Percentiles rank a stretch among this genome's conserved stretches.
Conservation (phyloP, 2,113 vertebrate species). For the Eptesicus fuscus region DNA sequence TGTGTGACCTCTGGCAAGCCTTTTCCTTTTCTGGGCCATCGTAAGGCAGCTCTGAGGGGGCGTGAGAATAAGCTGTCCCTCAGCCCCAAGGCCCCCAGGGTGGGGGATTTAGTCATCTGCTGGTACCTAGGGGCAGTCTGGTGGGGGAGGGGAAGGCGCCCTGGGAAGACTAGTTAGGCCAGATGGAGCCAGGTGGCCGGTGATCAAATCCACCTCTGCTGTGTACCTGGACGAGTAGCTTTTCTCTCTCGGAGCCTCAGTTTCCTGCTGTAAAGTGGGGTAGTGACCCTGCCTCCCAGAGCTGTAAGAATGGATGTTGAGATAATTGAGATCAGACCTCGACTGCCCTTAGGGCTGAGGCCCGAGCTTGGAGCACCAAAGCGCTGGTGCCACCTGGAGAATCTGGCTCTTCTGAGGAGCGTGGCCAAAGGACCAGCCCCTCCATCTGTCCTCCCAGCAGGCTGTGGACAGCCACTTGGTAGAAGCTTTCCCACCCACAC, state of each 20-base stretch:
- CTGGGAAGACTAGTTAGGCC: neutral
- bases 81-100: neutral
- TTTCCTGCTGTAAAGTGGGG: neutral
- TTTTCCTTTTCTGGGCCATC: neutral
- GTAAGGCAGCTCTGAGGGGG: neutral
- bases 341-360: neutral
- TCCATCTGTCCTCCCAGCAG: constrained; percentile 74
- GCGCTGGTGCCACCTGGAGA: neutral
- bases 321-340: neutral
- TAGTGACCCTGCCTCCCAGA: fast-evolving
- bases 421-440: constrained; percentile 11
- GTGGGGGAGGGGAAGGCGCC: neutral
- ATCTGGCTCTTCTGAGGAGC: neutral
- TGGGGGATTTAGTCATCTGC: neutral
- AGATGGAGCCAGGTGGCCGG: neutral
- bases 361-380: neutral
- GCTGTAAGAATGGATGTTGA: neutral
- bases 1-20: neutral
- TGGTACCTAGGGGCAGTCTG: neutral
- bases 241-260: neutral
- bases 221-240: neutral
- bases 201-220: neutral
- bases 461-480: constrained; percentile 33
- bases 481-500: constrained; percentile 66
- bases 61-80: neutral